Base-by-base conservation (phyloP, 2,797 vertebrate genomes). In the Poecilia gillii region DNA sequence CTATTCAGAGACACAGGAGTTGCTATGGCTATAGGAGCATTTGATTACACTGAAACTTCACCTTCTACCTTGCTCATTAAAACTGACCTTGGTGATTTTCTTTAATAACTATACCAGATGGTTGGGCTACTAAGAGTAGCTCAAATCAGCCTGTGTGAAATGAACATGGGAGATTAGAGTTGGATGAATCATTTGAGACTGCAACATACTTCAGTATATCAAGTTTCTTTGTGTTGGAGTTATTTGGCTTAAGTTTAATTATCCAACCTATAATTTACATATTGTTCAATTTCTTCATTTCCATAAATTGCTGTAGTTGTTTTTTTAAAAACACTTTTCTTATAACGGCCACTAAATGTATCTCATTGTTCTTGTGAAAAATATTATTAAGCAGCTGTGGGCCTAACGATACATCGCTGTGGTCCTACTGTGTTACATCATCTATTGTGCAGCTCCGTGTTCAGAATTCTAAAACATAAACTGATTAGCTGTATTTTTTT, bases 51-150 rank as follows among this genome's bases (percentile, higher is more conserved):
- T 25, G 31, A 49, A 76, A 59, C n/a, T 20, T 66, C 74, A 66
- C 43, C 57, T 46, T 75, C 74, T 62, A 62, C 28, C 16, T 47
- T 64, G 28, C 20, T 20, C 74, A 75, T 46, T 64, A 62, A 64
- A 62, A 75, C 33, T 62, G 41, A 64, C n/a, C 25, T 36, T 36
- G 57, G 43, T 33, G 59, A 47, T 59, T 23, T 46, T 47, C 13
- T 57, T 57, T 47, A 1, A 23, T 55, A 55, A 39, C 51, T 41
- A 53, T 36, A 41, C 36, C 72, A 41, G 49, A 55, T 41, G 31
- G 31, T 41, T 51, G 33, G 20, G 20, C 18, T 49, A 41, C 72
- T n/a, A 36, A 43, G 8, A 28, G 53, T 18, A 45, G 41, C 39
- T 45, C 41, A 45, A 18, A 75, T 20, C 41, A 28, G 23, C 73